phyloP scores from a whole-genome alignment of 2,797 vertebrate species.

The Acanthiza pusilla region DNA sequence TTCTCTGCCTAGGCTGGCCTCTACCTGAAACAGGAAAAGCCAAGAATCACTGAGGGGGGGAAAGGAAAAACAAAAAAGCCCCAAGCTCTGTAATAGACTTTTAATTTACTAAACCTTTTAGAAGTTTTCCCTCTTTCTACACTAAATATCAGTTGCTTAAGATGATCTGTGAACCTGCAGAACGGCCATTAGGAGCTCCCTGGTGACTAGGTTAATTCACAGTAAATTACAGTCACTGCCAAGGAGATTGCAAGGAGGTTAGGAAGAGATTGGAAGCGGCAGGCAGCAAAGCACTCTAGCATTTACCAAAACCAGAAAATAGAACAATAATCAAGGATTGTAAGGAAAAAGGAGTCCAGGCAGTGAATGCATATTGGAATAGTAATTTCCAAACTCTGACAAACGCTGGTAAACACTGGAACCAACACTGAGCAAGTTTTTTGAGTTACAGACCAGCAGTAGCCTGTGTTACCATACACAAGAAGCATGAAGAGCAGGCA shows the following conservation, averaged over 20 bases:
- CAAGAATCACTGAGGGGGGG: not conserved
- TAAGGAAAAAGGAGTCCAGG: not conserved
- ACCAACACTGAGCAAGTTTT: not conserved
- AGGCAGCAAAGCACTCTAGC: slow-evolving; percentile 55
- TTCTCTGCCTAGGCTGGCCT: not conserved
- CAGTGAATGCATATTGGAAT: not conserved
- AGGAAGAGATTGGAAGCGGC: slow-evolving; percentile 59
- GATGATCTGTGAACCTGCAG: slow-evolving; percentile 64
- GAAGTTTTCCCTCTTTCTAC: slow-evolving; percentile 57
- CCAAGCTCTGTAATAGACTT: slow-evolving; percentile 45
- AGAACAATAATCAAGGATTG: slow-evolving; percentile 48
- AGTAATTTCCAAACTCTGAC: not conserved
- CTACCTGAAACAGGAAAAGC: not conserved
- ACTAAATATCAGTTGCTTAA: slow-evolving; percentile 68
- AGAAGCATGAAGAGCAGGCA: not conserved
- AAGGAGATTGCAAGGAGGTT: slow-evolving; percentile 57
- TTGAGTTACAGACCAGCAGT: not conserved
- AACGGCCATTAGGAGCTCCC: slow-evolving; percentile 65
- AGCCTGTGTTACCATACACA: not conserved
- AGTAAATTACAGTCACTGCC: slow-evolving; percentile 67
- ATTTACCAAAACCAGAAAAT: slow-evolving; percentile 57
- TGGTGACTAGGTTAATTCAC: slow-evolving; percentile 69
- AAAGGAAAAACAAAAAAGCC: not conserved
- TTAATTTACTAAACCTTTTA: slow-evolving; percentile 60
- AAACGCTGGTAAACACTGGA: not conserved